Conservation (phyloP, 2,113 vertebrate genomes). For the Rattus rattus region DNA sequence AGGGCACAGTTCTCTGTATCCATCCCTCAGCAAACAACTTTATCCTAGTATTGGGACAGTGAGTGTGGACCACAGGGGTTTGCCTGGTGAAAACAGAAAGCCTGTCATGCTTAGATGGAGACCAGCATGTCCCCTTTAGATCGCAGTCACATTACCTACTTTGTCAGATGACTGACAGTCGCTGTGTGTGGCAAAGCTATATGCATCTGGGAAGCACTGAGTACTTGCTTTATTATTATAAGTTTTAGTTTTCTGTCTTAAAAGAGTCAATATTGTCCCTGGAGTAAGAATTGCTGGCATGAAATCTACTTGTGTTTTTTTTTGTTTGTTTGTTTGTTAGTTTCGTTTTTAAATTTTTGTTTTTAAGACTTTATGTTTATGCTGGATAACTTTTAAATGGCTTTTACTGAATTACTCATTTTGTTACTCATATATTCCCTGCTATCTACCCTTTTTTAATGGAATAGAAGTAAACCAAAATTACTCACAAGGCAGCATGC, state of each 20-base stretch:
- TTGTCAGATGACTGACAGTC: background rate
- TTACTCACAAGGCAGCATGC: constrained; percentile 3
- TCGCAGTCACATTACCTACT: constrained; percentile 20
- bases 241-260: constrained; percentile 69
- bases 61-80: background rate
- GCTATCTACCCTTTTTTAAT: constrained; percentile 91
- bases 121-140: constrained; percentile 37
- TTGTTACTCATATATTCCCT: constrained; percentile 83
- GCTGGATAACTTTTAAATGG: constrained; percentile 83
- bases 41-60: background rate
- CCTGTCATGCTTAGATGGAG: constrained; percentile 26
- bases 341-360: background rate
- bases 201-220: constrained; percentile 51
- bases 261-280: constrained; percentile 57
- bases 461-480: constrained; percentile 74
- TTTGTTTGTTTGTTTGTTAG: background rate
- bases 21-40: background rate
- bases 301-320: constrained; percentile 71
- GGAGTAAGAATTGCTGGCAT: constrained; percentile 78
- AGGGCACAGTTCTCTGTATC: background rate
- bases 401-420: constrained; percentile 85
- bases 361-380: constrained; percentile 81
- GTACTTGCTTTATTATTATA: constrained; percentile 37
- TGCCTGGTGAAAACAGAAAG: constrained; percentile 40
- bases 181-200: constrained; percentile 54